Evolutionary conservation across 2,888 invertebrate species (phyloP), one percentile per base, ranked within the genome.

Genomic region (Pterostichus niger): DNA sequence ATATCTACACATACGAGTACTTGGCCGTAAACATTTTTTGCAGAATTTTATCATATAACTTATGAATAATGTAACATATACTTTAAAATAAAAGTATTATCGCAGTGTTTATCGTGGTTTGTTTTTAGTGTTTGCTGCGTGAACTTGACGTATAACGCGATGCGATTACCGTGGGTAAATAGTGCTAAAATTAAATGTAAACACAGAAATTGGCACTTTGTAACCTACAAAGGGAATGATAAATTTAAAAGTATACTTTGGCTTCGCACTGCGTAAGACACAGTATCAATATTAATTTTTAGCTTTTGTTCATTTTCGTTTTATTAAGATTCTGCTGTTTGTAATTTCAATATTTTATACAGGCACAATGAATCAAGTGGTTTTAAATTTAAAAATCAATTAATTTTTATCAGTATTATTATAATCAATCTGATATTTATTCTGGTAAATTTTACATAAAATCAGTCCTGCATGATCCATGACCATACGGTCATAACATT

Each of bases 71-170:
- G 64, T 5, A 64, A n/a, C n/a, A 31, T 33, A 6, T 10, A 64
- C 31, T 61, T 61, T 24, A 59, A 54, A 54, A 17, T 54, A 59
- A 59, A 31, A 31, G 24, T 59, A 59, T 59, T 64, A 64, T 64
- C 13, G 31, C 35, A 13, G 6, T 64, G n/a, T 64, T 64, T 64
- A 61, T 61, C 61, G n/a, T 6, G 31, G 61, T 33, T 33, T 35
- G 61, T 61, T 35, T 61, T 61, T 31, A 61, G 35, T 64, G 35
- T 64, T 64, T 64, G 31, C 64, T 35, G 33, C n/a, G 64, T 59
- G 35, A 33, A 61, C 35, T 61, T 61, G 61, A 61, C 61, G 61
- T 11, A 59, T 4, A 11, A 49, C 40, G 40, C 40, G 40, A 7
- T 54, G 2, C 15, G 15, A 54, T 54, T 59, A 59, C 31, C 11